phyloP scores from a whole-genome alignment of 2,113 vertebrate genomes.

The Caloenas nicobarica region DNA sequence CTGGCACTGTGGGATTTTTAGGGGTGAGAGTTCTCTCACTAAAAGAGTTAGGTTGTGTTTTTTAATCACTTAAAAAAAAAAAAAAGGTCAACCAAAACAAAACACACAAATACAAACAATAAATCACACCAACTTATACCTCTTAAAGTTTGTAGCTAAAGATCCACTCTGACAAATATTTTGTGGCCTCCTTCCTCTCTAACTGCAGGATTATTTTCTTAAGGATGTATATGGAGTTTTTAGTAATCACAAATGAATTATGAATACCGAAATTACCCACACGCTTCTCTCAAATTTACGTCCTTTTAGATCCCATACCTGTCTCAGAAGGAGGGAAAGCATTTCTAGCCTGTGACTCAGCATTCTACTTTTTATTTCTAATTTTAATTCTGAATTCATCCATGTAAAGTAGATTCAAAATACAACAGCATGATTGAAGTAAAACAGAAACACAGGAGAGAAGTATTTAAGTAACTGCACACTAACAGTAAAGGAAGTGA shows the following conservation, averaged over 20 bases:
- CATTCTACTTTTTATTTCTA: not conserved
- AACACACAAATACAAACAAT: fast-evolving
- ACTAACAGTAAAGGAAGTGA: not conserved
- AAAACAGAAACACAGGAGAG: not conserved
- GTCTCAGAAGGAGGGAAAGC: not conserved
- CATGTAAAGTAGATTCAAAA: not conserved
- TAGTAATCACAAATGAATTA: not conserved
- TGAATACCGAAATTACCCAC: not conserved
- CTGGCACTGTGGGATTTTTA: not conserved
- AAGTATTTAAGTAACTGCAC: not conserved
- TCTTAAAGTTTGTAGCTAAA: not conserved
- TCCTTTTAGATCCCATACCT: not conserved
- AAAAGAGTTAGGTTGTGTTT: not conserved
- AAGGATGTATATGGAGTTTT: not conserved
- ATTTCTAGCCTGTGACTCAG: not conserved
- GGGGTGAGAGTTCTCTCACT: not conserved
- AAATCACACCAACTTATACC: not conserved
- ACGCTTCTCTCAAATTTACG: not conserved
- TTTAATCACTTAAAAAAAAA: not conserved
- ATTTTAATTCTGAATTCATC: not conserved
- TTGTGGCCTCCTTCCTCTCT: not conserved
- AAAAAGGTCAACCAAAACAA: no score
- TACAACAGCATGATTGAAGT: not conserved
- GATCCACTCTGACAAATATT: not conserved
- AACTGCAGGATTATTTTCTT: not conserved